Evolutionary conservation across 1,140 invertebrate species (phyloP).

Genomic region (Diuraphis noxia): DNA sequence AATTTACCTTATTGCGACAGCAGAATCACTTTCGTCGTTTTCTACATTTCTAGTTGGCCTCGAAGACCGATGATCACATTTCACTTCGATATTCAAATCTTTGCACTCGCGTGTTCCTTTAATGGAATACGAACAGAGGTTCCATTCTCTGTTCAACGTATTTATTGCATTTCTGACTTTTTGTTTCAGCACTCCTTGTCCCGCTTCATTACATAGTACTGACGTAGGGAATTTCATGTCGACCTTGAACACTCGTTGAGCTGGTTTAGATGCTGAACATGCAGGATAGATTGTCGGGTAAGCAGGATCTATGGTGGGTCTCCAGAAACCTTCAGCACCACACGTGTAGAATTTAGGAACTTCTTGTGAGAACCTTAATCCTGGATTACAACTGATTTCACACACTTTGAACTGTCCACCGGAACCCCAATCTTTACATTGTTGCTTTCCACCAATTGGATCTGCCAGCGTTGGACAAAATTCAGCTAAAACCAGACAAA

Average conservation of each 20-base stretch:
- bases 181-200: slow-evolving; percentile 85
- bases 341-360: slow-evolving; percentile 95
- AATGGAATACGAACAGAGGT: slow-evolving; percentile 87
- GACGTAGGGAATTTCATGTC: slow-evolving; percentile 92
- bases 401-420: slow-evolving; percentile 93
- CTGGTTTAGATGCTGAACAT: slow-evolving; percentile 81
- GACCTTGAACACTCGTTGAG: slow-evolving; percentile 89
- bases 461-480: slow-evolving; percentile 86
- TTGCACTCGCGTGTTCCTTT: slow-evolving; percentile 80
- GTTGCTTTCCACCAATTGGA: slow-evolving; percentile 85
- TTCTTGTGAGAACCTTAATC: slow-evolving; percentile 84
- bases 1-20: slow-evolving; percentile 80
- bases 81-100: slow-evolving; percentile 84
- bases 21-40: slow-evolving; percentile 74
- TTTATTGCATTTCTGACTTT: slow-evolving; percentile 86
- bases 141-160: slow-evolving; percentile 88
- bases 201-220: slow-evolving; percentile 90
- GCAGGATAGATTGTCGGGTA: slow-evolving; percentile 85
- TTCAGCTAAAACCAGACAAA: slow-evolving; percentile 68
- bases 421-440: slow-evolving; percentile 94
- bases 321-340: slow-evolving; percentile 94
- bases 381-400: slow-evolving; percentile 84
- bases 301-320: slow-evolving; percentile 78
- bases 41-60: slow-evolving; percentile 70
- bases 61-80: slow-evolving; percentile 78